These are phyloP conservation scores for Varanus salvator DNA, from an alignment of 2,113 vertebrate genomes.

Conservation along the genomic window DNA sequence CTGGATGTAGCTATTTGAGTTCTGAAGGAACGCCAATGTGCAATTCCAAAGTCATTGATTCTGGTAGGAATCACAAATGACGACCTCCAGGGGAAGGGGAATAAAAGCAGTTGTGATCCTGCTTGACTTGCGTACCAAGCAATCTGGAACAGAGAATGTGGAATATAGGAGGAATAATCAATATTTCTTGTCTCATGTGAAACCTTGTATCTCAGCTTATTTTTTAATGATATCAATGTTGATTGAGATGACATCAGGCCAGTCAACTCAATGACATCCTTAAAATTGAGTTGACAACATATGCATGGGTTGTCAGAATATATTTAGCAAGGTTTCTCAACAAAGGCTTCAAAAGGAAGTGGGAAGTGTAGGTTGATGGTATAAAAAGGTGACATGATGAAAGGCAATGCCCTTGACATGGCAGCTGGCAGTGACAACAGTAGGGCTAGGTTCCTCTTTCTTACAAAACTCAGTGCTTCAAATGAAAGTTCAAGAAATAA, in stretches of 20 bases:
- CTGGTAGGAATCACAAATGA: not conserved
- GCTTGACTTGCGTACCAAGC: not conserved
- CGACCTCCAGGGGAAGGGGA: not conserved
- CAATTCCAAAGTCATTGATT: not conserved
- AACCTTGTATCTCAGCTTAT: not conserved
- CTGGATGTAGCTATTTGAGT: not conserved
- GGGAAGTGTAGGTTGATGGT: not conserved
- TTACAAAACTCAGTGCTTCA: not conserved
- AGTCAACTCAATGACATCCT: not conserved
- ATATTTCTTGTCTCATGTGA: not conserved
- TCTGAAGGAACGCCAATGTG: constrained; percentile 1
- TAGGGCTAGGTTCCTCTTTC: not conserved
- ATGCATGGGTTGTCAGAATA: constrained; percentile 6
- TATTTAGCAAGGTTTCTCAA: not conserved
- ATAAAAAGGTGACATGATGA: not conserved
- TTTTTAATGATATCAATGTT: constrained; percentile 12
- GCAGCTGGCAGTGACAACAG: not conserved
- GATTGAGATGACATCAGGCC: constrained; percentile 3
- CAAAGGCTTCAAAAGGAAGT: not conserved
- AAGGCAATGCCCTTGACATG: not conserved
- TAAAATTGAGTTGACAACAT: constrained; percentile 11
- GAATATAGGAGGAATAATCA: not conserved
- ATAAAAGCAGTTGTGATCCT: not conserved
- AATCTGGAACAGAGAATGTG: not conserved
- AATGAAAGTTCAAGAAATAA: not conserved